A percentile compares a stretch with the other conserved stretches of the same genome.
Evolutionary conservation across 2,888 invertebrate species (phyloP).

Genomic region (Operophtera brumata): DNA sequence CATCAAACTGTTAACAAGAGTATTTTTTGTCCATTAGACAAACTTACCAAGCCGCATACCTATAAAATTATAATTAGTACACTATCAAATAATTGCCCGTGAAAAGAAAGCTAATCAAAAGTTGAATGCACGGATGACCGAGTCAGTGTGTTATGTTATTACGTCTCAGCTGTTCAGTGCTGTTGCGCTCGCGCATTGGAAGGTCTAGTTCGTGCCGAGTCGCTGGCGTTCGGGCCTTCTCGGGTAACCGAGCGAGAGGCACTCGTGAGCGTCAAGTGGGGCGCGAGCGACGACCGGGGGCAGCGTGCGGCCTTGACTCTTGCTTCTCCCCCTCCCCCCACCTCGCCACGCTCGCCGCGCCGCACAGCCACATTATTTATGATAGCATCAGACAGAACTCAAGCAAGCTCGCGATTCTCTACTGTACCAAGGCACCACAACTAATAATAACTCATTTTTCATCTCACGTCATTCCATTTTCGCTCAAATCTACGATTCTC

Average conservation of each 20-base stretch:
- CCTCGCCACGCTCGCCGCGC: constrained; percentile 63
- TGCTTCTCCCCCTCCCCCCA: constrained; percentile 53
- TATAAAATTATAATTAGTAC: constrained; percentile 36
- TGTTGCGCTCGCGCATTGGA: constrained; percentile 75
- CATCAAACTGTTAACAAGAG: constrained; percentile 2
- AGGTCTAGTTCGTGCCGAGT: constrained; percentile 76
- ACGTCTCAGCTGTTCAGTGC: constrained; percentile 76
- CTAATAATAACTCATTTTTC: constrained; percentile 80
- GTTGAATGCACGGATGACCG: constrained; percentile 81
- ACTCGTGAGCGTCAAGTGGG: constrained; percentile 70
- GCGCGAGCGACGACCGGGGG: constrained; percentile 89
- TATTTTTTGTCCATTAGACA: constrained; percentile 4
- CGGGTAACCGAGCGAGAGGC: constrained; percentile 64
- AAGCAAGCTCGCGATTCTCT: constrained; percentile 76
- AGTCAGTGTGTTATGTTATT: constrained; percentile 81
- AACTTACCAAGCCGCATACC: constrained; percentile 8
- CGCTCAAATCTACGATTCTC: constrained; percentile 43
- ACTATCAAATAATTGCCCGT: constrained; percentile 61
- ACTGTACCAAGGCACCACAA: constrained; percentile 42
- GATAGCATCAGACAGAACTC: constrained; percentile 78
- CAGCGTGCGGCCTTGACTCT: constrained; percentile 89
- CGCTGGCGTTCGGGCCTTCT: constrained; percentile 57
- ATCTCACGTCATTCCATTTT: constrained; percentile 75
- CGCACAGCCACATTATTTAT: constrained; percentile 78
- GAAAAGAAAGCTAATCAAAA: constrained; percentile 80